Conservation (phyloP, 2,113 vertebrate genomes). For the Symphodus melops region DNA sequence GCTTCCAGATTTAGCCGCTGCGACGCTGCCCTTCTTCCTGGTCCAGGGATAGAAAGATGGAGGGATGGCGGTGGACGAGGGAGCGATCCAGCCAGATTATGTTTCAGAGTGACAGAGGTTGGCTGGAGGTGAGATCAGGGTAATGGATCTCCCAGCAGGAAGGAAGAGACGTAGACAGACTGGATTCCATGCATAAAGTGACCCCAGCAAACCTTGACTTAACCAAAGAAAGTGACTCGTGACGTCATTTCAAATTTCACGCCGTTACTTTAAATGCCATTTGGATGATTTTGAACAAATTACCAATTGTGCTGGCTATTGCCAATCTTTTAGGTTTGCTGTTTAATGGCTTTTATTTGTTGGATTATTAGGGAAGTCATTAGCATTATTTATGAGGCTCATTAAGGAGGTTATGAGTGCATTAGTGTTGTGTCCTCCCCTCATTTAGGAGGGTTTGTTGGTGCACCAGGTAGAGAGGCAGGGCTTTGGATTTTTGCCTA, state of each 20-base stretch:
- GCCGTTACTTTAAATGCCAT: not conserved
- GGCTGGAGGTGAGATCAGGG: conserved; percentile 70
- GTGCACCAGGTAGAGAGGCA: not conserved
- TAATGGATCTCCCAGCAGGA: conserved; percentile 69
- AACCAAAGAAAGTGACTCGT: not conserved
- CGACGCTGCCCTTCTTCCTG: not conserved
- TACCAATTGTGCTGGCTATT: no score
- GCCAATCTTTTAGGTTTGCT: not conserved
- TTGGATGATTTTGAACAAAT: not conserved
- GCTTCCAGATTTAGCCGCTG: conserved; percentile 55
- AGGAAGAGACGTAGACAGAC: conserved; percentile 37
- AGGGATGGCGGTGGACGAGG: not conserved
- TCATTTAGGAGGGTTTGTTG: not conserved
- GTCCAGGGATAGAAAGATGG: not conserved
- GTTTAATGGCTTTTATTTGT: not conserved
- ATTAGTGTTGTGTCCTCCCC: not conserved
- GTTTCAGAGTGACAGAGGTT: conserved; percentile 68
- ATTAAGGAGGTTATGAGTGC: conserved; percentile 3
- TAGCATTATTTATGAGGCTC: conserved; percentile 33
- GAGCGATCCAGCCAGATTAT: conserved; percentile 56
- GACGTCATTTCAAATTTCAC: not conserved
- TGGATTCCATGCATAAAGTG: conserved; percentile 21
- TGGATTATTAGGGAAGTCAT: not conserved
- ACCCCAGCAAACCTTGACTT: conserved; percentile 11
- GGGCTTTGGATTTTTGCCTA: no score